phyloP scores from a whole-genome alignment of 2,888 invertebrate genomes.

The Melipona beecheii region DNA sequence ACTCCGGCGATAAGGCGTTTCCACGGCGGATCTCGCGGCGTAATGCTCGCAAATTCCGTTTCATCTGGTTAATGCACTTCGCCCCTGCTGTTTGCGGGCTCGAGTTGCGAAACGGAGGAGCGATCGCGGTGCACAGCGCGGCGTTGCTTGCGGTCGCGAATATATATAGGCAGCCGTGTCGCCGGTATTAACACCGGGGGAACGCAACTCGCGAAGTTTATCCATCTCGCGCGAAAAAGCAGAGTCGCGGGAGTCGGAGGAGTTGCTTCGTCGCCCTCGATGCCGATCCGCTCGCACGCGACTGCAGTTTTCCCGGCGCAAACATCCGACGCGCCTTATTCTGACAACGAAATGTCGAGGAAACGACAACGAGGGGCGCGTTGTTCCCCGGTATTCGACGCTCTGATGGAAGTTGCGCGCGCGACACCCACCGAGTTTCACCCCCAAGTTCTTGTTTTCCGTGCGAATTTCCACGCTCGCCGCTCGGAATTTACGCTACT shows the following conservation, averaged over 20 bases:
- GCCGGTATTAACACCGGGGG: conserved; percentile 53
- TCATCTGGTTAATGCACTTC: conserved; percentile 71
- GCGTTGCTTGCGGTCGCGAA: conserved; percentile 27
- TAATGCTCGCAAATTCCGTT: conserved; percentile 60
- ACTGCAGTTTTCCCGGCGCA: neutral
- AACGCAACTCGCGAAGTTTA: conserved; percentile 42
- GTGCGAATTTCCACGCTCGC: neutral
- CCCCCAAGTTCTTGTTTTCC: too few species aligned
- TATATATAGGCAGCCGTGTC: conserved; percentile 6
- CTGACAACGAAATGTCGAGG: conserved; percentile 31
- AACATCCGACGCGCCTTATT: conserved; percentile 16
- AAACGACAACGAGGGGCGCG: neutral
- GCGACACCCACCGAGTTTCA: neutral
- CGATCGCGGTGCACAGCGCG: conserved; percentile 52
- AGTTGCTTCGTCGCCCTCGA: neutral
- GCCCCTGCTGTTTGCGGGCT: conserved; percentile 36
- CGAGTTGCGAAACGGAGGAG: conserved; percentile 43
- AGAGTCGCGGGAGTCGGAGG: neutral
- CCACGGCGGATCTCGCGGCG: conserved; percentile 18
- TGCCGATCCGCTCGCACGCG: neutral
- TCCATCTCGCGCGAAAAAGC: conserved; percentile 28
- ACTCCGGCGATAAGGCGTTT: neutral
- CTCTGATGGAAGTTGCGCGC: conserved; percentile 2
- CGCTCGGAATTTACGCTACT: neutral
- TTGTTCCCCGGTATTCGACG: conserved; percentile 4